Conservation (phyloP, 2,888 invertebrate genomes). For the Agrenia bidenticulata region DNA sequence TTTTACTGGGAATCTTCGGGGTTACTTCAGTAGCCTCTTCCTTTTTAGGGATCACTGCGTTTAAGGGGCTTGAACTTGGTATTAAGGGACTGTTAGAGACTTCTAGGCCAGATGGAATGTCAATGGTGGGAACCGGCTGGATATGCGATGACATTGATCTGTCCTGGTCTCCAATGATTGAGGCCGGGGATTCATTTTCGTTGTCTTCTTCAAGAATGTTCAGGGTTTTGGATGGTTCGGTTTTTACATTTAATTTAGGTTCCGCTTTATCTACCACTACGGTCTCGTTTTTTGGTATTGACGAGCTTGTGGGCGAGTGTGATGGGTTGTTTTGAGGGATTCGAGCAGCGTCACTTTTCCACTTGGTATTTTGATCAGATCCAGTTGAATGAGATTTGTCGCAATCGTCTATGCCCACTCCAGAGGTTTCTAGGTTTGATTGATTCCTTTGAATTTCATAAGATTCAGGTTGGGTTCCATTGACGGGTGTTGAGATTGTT, state of each 20-base stretch:
- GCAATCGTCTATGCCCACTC: neutral
- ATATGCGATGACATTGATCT: slow-evolving; percentile 23
- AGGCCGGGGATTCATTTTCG: slow-evolving; percentile 18
- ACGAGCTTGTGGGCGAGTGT: too few species aligned
- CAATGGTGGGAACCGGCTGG: slow-evolving; percentile 23
- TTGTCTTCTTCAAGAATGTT: slow-evolving; percentile 4
- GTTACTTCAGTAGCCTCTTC: too few species aligned
- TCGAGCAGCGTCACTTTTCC: neutral
- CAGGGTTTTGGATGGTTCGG: too few species aligned
- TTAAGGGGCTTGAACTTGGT: too few species aligned
- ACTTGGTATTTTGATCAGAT: slow-evolving; percentile 16
- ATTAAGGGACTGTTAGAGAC: too few species aligned
- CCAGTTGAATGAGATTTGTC: slow-evolving; percentile 10
- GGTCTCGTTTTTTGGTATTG: slow-evolving; percentile 12
- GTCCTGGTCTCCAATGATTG: slow-evolving; percentile 20
- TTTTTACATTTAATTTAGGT: too few species aligned
- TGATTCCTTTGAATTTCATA: too few species aligned
- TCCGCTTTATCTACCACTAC: slow-evolving; percentile 2
- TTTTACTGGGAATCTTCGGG: too few species aligned
- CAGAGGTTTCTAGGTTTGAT: too few species aligned
- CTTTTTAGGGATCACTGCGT: too few species aligned
- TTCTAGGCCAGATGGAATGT: neutral
- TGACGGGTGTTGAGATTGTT: too few species aligned
- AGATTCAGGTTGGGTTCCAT: too few species aligned
- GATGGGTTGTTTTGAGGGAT: neutral